Evolutionary conservation across 2,797 vertebrate species (phyloP).

Genomic region (Fringilla coelebs): DNA sequence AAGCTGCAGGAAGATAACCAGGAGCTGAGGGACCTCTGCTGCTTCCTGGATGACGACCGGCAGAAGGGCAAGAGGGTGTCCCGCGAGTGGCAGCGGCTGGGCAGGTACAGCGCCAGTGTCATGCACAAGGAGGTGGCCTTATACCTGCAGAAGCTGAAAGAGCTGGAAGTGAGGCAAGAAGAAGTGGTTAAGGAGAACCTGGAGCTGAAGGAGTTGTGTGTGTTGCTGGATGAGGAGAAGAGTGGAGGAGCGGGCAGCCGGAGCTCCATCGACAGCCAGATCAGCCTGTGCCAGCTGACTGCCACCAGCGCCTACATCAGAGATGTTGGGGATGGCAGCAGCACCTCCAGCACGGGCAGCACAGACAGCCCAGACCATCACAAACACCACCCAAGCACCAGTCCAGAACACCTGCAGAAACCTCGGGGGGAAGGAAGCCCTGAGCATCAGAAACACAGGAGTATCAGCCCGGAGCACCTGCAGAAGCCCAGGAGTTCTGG

Average conservation of each 20-base stretch:
- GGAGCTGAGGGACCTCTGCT: slow-evolving; percentile 94
- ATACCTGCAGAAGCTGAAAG: slow-evolving; percentile 92
- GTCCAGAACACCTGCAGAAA: slow-evolving; percentile 84
- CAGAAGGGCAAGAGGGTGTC: slow-evolving; percentile 95
- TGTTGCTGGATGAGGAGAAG: slow-evolving; percentile 93
- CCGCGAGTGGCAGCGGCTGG: slow-evolving; percentile 94
- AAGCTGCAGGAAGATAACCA: slow-evolving; percentile 97
- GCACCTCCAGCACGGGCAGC: slow-evolving; percentile 91
- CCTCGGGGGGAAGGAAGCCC: slow-evolving; percentile 80
- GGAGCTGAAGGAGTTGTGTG: slow-evolving; percentile 91
- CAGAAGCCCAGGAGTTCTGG: slow-evolving; percentile 84
- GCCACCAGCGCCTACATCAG: slow-evolving; percentile 76
- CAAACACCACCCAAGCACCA: slow-evolving; percentile 72
- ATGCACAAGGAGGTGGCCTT: slow-evolving; percentile 94
- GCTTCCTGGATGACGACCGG: slow-evolving; percentile 94
- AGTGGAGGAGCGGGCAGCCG: slow-evolving; percentile 79
- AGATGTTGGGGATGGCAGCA: slow-evolving; percentile 93
- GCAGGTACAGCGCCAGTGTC: slow-evolving; percentile 87
- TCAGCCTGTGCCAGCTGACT: slow-evolving; percentile 83
- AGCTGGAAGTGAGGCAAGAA: slow-evolving; percentile 89
- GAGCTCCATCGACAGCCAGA: slow-evolving; percentile 90
- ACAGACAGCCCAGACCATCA: slow-evolving; percentile 91
- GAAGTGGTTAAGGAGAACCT: slow-evolving; percentile 91
- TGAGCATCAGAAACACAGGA: slow-evolving; percentile 83
- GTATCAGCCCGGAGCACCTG: slow-evolving; percentile 87